These are phyloP conservation scores for Microctenopoma stevenorrisi DNA, from an alignment of 2,797 vertebrate species.

Conservation along the genomic window DNA sequence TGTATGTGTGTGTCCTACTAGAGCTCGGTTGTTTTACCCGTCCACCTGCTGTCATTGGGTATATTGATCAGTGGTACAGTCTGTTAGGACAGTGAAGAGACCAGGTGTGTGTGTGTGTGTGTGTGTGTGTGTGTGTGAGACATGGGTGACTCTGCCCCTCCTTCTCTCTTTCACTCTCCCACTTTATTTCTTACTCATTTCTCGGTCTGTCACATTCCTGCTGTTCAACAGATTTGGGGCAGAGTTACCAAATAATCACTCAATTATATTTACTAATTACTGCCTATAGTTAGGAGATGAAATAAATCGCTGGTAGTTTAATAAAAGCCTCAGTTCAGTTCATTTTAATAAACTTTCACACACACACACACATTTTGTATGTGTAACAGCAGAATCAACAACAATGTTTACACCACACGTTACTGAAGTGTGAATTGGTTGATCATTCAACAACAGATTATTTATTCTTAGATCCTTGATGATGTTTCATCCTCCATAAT, in stretches of 20 bases:
- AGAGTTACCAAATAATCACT: constrained; percentile 9
- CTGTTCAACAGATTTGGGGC: constrained; percentile 41
- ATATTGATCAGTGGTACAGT: constrained; percentile 29
- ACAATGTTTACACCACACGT: no score
- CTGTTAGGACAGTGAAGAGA: constrained; percentile 45
- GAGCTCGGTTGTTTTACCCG: constrained; percentile 9
- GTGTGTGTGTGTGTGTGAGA: constrained; percentile 14
- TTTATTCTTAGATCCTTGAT: no score
- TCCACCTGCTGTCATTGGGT: constrained; percentile 31
- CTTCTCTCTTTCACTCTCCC: constrained; percentile 31
- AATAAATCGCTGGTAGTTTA: background rate
- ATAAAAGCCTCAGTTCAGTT: background rate
- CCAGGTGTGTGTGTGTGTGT: constrained; percentile 1
- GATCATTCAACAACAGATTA: no score
- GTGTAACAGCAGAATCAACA: no score
- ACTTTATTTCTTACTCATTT: constrained; percentile 45
- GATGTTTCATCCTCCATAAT: no score
- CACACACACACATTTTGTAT: background rate
- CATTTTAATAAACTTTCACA: background rate
- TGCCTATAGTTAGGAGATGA: background rate
- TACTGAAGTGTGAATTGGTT: no score
- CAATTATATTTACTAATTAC: constrained; percentile 4
- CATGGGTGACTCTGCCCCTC: constrained; percentile 47
- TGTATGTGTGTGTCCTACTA: constrained; percentile 4
- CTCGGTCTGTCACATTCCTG: constrained; percentile 67